These are phyloP conservation scores for Acronicta psi DNA, from an alignment of 2,888 invertebrate species.

Conservation along the genomic window DNA sequence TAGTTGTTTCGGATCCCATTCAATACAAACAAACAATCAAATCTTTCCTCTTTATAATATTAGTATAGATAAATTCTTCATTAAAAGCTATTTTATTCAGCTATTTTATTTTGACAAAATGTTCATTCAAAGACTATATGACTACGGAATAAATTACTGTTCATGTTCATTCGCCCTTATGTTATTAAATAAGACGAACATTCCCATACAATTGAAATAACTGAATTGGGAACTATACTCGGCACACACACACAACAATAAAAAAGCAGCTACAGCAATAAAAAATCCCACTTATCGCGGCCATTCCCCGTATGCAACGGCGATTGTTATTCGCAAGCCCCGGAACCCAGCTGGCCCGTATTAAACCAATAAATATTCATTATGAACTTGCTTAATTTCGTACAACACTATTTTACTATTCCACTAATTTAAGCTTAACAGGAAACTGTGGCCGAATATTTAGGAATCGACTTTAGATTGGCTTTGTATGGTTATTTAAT, in stretches of 20 bases:
- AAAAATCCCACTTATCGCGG: conserved; percentile 73
- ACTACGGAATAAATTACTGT: no score
- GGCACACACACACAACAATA: no score
- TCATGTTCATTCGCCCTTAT: no score
- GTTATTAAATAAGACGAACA: no score
- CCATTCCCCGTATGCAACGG: conserved; percentile 76
- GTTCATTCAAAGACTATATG: no score
- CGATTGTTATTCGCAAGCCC: conserved; percentile 77
- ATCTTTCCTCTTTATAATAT: no score
- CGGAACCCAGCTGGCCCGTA: conserved; percentile 78
- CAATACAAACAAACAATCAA: no score
- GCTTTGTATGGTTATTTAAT: conserved; percentile 30
- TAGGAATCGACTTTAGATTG: conserved; percentile 55
- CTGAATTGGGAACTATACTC: no score
- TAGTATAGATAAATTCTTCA: no score
- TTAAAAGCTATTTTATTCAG: no score
- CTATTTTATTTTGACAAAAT: no score
- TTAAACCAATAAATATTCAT: conserved; percentile 88
- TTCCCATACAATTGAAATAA: not conserved
- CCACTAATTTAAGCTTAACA: conserved; percentile 81
- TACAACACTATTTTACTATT: conserved; percentile 83
- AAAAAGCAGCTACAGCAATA: conserved; percentile 57
- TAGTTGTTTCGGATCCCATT: no score
- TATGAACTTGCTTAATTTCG: conserved; percentile 87
- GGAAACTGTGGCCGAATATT: conserved; percentile 60